Base-by-base conservation (phyloP, 2,113 vertebrate species). In the Tupaia chinensis region DNA sequence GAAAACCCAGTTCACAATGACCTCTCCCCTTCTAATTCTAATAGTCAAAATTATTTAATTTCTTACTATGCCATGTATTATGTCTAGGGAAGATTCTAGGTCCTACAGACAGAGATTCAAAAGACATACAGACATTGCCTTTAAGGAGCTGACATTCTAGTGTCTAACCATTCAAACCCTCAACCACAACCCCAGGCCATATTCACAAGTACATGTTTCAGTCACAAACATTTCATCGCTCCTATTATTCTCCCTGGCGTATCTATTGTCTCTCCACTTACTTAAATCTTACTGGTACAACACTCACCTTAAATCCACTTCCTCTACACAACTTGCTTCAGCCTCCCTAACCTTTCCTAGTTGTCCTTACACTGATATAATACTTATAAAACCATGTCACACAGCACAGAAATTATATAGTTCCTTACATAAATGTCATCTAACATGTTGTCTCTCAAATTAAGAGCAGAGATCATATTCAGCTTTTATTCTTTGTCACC, bases 11-110 rank as follows among this genome's bases (percentile, higher is more conserved):
- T 79, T 87, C 44, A 79, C 8, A 90, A 58, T 1, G 58, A 44
- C 23, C 20, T 89, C 68, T 74, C 34, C 17, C 56, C 25, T 91
- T 74, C n/a, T 29, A 73, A 91, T 17, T 9, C n/a, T 90, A 70
- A 69, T 1, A 56, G 63, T 80, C 91, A 95, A 94, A 32, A 83
- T 10, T 78, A 78, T 68, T 68, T 80, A 93, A 88, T 83, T 84
- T 66, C 69, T 93, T 89, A 72, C 12, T 60, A 27, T 84, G 76
- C 27, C 77, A 87, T 16, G 65, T 23, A 74, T 3, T 85, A 73
- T 65, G 10, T 34, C 65, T 53, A 84, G 16, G 25, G 16, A 83
- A 25, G 20, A 83, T 74, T 84, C 70, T 58, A 74, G 60, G 61
- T 9, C 74, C 34, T 91, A 13, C 2, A 53, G 11, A 44, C 27